Conservation (phyloP, 2,113 vertebrate genomes). For the Syrmaticus mikado region DNA sequence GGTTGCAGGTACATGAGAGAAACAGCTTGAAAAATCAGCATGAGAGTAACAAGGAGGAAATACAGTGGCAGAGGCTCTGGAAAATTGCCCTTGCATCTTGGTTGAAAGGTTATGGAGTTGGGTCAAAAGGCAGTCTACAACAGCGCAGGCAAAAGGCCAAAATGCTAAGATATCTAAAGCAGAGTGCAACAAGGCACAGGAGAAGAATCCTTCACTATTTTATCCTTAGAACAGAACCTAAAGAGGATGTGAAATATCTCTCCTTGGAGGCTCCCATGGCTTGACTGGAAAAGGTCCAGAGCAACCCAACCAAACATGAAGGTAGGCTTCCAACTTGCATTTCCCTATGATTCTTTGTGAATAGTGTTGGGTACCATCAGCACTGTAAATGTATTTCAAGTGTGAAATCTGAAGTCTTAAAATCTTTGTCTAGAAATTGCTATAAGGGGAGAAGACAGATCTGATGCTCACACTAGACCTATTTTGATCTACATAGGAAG, state of each 20-base stretch:
- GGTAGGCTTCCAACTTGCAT: background rate
- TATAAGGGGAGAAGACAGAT: background rate
- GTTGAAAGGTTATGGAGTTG: background rate
- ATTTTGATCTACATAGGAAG: background rate
- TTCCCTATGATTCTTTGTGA: background rate
- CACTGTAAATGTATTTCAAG: background rate
- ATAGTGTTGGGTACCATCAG: background rate
- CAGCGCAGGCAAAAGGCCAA: background rate
- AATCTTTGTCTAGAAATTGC: background rate
- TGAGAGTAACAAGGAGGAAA: background rate
- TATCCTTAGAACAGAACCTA: background rate
- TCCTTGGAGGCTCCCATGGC: fast-evolving
- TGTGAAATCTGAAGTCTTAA: background rate
- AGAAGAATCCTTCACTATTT: background rate
- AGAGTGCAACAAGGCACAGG: fast-evolving
- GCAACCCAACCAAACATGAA: fast-evolving
- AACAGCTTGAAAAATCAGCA: background rate
- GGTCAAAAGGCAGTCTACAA: background rate
- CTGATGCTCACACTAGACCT: background rate
- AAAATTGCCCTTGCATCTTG: background rate
- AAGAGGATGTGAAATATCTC: background rate
- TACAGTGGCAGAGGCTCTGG: background rate
- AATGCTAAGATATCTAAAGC: background rate
- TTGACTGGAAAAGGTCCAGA: background rate
- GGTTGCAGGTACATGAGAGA: background rate